A percentile compares a stretch with the other conserved stretches of the same genome.
Conservation (phyloP, 2,888 invertebrate species). For the Flabesymbios commensalis region DNA sequence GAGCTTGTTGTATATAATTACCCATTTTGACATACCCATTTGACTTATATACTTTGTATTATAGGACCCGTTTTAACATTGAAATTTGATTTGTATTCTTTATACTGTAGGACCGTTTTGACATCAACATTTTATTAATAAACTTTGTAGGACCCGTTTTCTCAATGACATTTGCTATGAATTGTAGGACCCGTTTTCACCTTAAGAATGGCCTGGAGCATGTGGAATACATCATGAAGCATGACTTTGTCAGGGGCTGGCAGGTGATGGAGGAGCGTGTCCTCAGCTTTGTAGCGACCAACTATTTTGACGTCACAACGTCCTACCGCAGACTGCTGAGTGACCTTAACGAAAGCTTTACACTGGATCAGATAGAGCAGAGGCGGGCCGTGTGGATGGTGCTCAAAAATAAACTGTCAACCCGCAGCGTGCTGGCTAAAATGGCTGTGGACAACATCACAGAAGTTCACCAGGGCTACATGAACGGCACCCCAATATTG, state of each 20-base stretch:
- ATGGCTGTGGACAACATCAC: conserved; percentile 9
- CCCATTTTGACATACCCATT: too few relatives aligned
- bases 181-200: too few relatives aligned
- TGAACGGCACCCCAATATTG: conserved; percentile 9
- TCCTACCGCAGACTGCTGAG: not conserved
- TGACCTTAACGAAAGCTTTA: not conserved
- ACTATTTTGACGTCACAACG: conserved; percentile 7
- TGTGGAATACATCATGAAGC: conserved; percentile 14
- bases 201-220: conserved; percentile 12
- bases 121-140: too few relatives aligned
- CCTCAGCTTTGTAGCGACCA: conserved; percentile 11
- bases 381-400: not conserved
- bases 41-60: too few relatives aligned
- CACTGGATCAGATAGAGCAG: not conserved
- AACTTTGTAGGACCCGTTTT: too few relatives aligned
- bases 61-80: too few relatives aligned
- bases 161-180: too few relatives aligned
- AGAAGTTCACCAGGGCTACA: conserved; percentile 7
- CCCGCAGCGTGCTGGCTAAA: not conserved
- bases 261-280: conserved; percentile 12
- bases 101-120: too few relatives aligned
- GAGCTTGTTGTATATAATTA: too few relatives aligned
- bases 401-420: not conserved
- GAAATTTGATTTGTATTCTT: too few relatives aligned
- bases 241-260: conserved; percentile 22